These are phyloP conservation scores for Atherinomorus stipes DNA, from an alignment of 2,113 vertebrate genomes.

Conservation along the genomic window DNA sequence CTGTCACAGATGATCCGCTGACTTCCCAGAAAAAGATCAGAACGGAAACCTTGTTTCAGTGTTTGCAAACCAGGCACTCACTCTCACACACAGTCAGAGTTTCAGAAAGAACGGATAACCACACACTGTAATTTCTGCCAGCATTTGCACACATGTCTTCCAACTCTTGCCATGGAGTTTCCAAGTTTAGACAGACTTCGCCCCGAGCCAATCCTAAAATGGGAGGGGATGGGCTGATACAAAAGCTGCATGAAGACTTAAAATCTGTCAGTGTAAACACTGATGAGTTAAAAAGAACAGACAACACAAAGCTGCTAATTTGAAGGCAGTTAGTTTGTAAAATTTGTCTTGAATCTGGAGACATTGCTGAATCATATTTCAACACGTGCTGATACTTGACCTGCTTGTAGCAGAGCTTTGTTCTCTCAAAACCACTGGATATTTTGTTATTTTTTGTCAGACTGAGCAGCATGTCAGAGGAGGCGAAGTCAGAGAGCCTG, in stretches of 20 bases:
- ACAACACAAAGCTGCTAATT: conserved; percentile 3
- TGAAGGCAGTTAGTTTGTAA: conserved; percentile 33
- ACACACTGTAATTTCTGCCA: background rate
- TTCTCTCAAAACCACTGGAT: conserved; percentile 33
- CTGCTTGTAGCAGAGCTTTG: conserved; percentile 27
- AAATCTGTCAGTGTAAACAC: conserved; percentile 23
- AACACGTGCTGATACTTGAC: conserved; percentile 7
- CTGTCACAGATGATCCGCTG: background rate
- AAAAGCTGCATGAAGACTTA: conserved; percentile 42
- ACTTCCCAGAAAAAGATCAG: conserved; percentile 35
- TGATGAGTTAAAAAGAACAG: conserved; percentile 9
- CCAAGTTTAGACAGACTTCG: conserved; percentile 46
- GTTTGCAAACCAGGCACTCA: conserved; percentile 1
- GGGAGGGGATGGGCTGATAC: conserved; percentile 44
- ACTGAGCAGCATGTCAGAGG: conserved; percentile 31
- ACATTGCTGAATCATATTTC: conserved; percentile 22
- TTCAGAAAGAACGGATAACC: background rate
- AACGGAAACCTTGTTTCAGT: background rate
- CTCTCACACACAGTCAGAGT: background rate
- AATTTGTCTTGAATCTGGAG: conserved; percentile 20
- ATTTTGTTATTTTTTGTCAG: conserved; percentile 29
- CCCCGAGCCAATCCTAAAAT: conserved; percentile 22
- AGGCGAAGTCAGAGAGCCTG: conserved; percentile 49
- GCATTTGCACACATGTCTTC: conserved; percentile 11
- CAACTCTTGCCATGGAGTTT: conserved; percentile 46